Evolutionary conservation across 2,797 vertebrate species (phyloP), one percentile per base, ranked within the genome.

Genomic region (Enteromius unitaeniatus): DNA sequence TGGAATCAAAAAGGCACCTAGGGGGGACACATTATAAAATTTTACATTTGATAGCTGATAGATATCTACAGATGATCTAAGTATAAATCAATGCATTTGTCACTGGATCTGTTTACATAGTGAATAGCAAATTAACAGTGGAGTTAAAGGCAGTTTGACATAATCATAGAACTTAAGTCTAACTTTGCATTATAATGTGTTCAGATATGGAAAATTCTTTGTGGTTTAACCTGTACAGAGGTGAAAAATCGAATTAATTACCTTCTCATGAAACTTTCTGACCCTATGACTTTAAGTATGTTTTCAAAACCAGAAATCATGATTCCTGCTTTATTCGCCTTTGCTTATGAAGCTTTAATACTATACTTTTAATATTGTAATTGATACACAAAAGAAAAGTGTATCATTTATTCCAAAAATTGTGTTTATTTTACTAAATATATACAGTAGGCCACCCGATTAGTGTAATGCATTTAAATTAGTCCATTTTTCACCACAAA

Each of bases 1-100:
- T 0, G 98, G 98, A 91, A 99, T 99, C 93, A 99, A 94, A 92
- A 99, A 99, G 92, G 98, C 98, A 92, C 98, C 98, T 98, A 2
- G 92, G 19, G 90, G 11, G 83, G 72, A 69, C 17, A 83, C 73
- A 19, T 76, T 76, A 45, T 11, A 45, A 14, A 37, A 6, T 47
- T 78, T 83, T 49, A 72, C 37, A 28, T 55, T 60, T 67, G 19
- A 9, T 60, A 1, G 8, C 55, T 6, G 53, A 62, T 2, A 62
- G 23, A 65, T 51, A 9, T n/a, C 5, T 65, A 4, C 6, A 40
- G 26, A 14, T 21, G 42, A 26, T 60, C n/a, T 45, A 77, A 45
- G 53, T 68, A 51, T 37, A 53, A 67, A 67, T 65, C 3, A 65
- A 31, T 34, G 10, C 1, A n/a, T 74, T 34, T 45, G 2, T 62